Conservation (phyloP, 2,888 invertebrate genomes). For the Chrysomela aeneicollis region DNA sequence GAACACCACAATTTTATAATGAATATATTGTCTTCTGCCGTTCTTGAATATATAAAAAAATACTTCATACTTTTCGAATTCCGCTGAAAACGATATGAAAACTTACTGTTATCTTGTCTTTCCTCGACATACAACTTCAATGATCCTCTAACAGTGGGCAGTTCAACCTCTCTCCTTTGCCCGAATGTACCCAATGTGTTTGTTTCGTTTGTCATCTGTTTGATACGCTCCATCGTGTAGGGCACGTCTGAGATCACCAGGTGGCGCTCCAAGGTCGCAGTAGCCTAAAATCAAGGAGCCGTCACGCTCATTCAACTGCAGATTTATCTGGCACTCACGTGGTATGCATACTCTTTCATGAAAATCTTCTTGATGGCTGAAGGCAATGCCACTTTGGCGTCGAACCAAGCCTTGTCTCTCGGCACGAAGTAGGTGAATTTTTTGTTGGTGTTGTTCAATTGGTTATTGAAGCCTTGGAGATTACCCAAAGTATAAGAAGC, state of each 20-base stretch:
- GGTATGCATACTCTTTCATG: conserved; percentile 81
- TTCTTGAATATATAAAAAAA: no score
- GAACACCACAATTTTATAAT: no score
- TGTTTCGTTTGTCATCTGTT: conserved; percentile 74
- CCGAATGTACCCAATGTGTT: conserved; percentile 37
- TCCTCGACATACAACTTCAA: conserved; percentile 79
- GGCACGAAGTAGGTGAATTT: conserved; percentile 93
- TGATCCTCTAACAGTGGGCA: conserved; percentile 73
- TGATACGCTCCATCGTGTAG: conserved; percentile 83
- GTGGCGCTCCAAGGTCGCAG: conserved; percentile 86
- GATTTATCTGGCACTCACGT: conserved; percentile 71
- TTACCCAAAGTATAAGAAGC: conserved; percentile 80
- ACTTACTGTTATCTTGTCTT: conserved; percentile 75
- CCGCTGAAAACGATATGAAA: no score
- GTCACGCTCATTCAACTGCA: background rate
- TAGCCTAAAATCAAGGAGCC: conserved; percentile 66
- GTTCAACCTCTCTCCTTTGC: conserved; percentile 64
- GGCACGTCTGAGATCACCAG: conserved; percentile 80
- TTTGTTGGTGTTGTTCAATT: conserved; percentile 76
- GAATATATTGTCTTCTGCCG: no score
- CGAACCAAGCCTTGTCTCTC: conserved; percentile 87
- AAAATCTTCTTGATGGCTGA: conserved; percentile 86
- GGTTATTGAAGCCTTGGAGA: conserved; percentile 78
- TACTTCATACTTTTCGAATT: no score
- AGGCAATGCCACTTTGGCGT: conserved; percentile 76